These are phyloP conservation scores for Galeopterus variegatus DNA, from an alignment of 2,113 vertebrate genomes.

Conservation along the genomic window DNA sequence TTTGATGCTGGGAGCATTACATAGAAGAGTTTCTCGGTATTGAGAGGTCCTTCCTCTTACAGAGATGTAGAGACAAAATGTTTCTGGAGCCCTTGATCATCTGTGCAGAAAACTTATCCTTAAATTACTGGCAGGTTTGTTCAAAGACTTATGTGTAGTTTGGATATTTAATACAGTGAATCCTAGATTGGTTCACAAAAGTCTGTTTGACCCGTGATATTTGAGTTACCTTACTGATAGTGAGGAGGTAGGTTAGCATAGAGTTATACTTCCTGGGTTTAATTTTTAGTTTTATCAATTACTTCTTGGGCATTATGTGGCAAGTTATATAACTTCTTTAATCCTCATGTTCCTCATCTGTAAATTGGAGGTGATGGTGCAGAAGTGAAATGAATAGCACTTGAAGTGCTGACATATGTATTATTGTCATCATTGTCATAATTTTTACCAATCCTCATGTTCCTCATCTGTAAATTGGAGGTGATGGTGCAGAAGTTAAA, in stretches of 20 bases:
- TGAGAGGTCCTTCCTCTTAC: background rate
- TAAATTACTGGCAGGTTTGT: background rate
- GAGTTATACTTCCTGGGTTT: constrained; percentile 26
- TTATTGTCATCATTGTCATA: background rate
- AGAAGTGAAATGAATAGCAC: background rate
- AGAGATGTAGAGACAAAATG: background rate
- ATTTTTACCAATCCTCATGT: too few species aligned
- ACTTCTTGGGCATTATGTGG: background rate
- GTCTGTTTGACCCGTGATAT: background rate
- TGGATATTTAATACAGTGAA: background rate
- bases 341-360: background rate
- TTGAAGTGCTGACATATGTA: background rate
- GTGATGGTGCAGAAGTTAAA: constrained; percentile 8
- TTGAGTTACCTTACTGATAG: background rate
- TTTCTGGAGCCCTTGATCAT: constrained; percentile 5
- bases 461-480: constrained; percentile 39
- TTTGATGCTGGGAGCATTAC: background rate
- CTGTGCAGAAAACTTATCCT: background rate
- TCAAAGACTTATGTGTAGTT: background rate
- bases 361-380: constrained; percentile 1
- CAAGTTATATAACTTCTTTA: background rate
- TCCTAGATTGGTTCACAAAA: background rate
- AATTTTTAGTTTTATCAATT: background rate
- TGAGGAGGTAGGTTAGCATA: background rate
- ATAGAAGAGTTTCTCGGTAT: background rate